These are phyloP conservation scores for Halictus rubicundus DNA, from an alignment of 1,140 invertebrate species.

Conservation along the genomic window DNA sequence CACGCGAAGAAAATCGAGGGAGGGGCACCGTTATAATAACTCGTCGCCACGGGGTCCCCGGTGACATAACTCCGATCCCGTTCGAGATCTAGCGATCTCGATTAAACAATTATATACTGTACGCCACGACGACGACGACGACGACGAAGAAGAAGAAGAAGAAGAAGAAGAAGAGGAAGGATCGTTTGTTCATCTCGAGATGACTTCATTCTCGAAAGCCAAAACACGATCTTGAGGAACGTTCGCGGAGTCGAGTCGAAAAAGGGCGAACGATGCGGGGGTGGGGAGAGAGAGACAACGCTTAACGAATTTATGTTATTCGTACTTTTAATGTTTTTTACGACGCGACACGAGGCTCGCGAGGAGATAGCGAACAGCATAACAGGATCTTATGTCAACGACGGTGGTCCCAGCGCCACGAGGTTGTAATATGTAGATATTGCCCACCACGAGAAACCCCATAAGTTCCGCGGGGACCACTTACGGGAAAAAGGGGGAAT, in stretches of 20 bases:
- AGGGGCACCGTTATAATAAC: slow-evolving; percentile 15
- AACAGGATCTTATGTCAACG: slow-evolving; percentile 74
- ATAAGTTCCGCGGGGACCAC: slow-evolving; percentile 68
- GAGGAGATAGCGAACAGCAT: slow-evolving; percentile 70
- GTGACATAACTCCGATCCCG: slow-evolving; percentile 6
- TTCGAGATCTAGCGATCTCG: background rate
- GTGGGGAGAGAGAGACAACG: background rate
- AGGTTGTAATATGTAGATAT: slow-evolving; percentile 71
- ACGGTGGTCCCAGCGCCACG: slow-evolving; percentile 70
- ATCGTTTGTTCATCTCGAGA: too few relatives aligned
- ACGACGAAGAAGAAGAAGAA: slow-evolving; percentile 25
- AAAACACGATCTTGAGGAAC: background rate
- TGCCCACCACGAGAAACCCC: slow-evolving; percentile 66
- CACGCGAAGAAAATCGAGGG: background rate
- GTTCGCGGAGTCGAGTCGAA: background rate
- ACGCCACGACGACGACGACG: background rate
- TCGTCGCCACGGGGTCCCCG: background rate
- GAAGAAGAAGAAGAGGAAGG: slow-evolving; percentile 22
- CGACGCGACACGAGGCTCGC: slow-evolving; percentile 61
- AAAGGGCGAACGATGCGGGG: background rate
- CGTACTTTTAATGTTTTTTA: slow-evolving; percentile 71
- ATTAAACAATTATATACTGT: background rate
- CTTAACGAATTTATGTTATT: slow-evolving; percentile 68
- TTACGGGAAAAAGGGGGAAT: slow-evolving; percentile 66
- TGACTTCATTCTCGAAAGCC: background rate